phyloP scores from a whole-genome alignment of 2,888 invertebrate species.

The Diabrotica balteata region DNA sequence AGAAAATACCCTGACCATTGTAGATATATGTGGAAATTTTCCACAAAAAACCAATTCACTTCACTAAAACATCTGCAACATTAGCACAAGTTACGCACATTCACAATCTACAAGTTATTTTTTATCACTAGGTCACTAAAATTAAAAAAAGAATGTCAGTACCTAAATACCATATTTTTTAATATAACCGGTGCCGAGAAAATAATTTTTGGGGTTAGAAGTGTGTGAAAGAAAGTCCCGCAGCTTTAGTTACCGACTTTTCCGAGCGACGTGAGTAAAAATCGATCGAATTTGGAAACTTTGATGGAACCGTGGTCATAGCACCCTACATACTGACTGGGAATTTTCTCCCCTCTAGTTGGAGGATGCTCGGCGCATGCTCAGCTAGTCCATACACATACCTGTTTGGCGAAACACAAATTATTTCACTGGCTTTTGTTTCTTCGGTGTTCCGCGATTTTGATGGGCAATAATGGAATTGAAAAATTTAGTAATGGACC shows the following conservation, averaged over 20 bases:
- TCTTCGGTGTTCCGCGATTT: conserved; percentile 32
- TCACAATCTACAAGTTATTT: conserved; percentile 15
- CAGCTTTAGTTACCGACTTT: conserved; percentile 8
- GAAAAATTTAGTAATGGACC: conserved; percentile 30
- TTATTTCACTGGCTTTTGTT: conserved; percentile 40
- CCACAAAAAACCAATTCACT: conserved; percentile 29
- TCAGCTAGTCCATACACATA: conserved; percentile 46
- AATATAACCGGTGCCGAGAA: no score
- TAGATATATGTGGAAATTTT: conserved; percentile 19
- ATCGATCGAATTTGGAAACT: conserved; percentile 49
- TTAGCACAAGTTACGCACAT: conserved; percentile 10
- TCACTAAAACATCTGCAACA: conserved; percentile 32
- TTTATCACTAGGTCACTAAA: background rate
- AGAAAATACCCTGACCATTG: conserved; percentile 26
- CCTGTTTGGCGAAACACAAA: conserved; percentile 45
- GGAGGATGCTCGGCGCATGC: conserved; percentile 48
- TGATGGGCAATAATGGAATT: conserved; percentile 28
- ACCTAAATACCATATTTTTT: no score
- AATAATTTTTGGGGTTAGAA: no score
- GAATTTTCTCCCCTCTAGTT: conserved; percentile 53
- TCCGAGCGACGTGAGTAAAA: conserved; percentile 19
- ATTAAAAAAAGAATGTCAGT: background rate
- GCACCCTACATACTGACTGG: conserved; percentile 55
- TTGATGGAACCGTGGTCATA: conserved; percentile 49
- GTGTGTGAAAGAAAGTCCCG: background rate